Evolutionary conservation across 2,797 vertebrate genomes (phyloP), one percentile per base, ranked within the genome.

Genomic region (Chelon labrosus): DNA sequence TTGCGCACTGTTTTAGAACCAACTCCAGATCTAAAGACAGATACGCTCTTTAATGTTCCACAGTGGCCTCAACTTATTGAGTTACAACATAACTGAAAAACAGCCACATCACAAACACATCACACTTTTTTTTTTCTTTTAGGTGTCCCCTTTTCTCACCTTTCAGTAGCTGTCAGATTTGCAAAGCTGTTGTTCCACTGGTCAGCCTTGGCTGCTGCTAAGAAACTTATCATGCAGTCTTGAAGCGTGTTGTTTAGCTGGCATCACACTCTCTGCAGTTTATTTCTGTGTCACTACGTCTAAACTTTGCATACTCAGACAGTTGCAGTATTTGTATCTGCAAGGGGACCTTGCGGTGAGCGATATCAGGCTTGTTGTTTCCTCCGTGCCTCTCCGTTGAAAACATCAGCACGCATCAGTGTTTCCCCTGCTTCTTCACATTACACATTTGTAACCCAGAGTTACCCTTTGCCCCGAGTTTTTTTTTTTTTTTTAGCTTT

Each of bases 311-410:
- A 91, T 74, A 85, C 85, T 88, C 83, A 90, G 84, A 86, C 79
- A 75, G 73, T 68, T 85, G 75, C 79, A 80, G 25, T 82, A 46
- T 85, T 85, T 84, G 80, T 81, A 79, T 89, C 71, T 86, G 82
- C 82, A 74, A 67, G 85, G 85, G 70, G 88, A 91, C 90, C 83
- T 88, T 89, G 86, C 83, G 91, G 90, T 87, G 84, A 90, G 83
- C 42, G 62, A 86, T 90, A 91, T 82, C 79, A 58, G 71, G 65
- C 74, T 75, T 89, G 82, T 84, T 88, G 84, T 84, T 93, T 93
- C 89, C 90, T 90, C 83, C 62, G 77, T 53, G 73, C 79, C 57
- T 67, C 83, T 79, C 77, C 6, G 75, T 66, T 70, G 51, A 42
- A 91, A 88, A 89, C 88, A 90, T 80, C 83, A 80, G 70, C 77